Percentiles rank a stretch among this genome's conserved stretches.
phyloP scores from a whole-genome alignment of 2,888 invertebrate genomes.

The Andrena hattorfiana region DNA sequence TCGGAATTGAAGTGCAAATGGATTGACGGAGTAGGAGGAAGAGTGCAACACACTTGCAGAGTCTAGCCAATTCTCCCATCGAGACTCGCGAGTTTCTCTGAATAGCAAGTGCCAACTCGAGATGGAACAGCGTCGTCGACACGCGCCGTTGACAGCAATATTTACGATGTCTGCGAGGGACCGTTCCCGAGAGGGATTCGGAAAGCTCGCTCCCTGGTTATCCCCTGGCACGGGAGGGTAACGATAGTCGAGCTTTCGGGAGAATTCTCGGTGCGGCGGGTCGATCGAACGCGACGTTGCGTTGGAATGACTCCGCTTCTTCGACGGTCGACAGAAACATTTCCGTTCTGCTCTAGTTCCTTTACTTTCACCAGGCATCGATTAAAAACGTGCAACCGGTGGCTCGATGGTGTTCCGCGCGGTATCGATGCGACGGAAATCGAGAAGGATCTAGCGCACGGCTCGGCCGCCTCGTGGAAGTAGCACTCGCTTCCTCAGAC shows the following conservation, averaged over 20 bases:
- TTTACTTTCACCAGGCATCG: constrained; percentile 72
- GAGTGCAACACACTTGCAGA: not conserved
- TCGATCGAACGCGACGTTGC: constrained; percentile 46
- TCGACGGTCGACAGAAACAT: constrained; percentile 57
- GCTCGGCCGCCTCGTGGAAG: not conserved
- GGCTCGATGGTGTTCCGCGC: constrained; percentile 11
- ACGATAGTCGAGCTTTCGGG: too few relatives aligned
- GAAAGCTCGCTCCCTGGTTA: not conserved
- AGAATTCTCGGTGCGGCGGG: constrained; percentile 28
- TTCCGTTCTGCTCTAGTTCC: constrained; percentile 77
- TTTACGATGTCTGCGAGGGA: constrained; percentile 10
- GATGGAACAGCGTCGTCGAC: constrained; percentile 23
- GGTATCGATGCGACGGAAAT: constrained; percentile 44
- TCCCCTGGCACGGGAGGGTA: not conserved
- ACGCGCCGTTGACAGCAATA: constrained; percentile 30
- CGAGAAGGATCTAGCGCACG: not conserved
- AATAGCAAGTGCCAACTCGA: constrained; percentile 17
- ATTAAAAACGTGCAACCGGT: constrained; percentile 51
- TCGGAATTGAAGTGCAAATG: not conserved
- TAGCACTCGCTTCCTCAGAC: not conserved
- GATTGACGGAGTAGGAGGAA: not conserved
- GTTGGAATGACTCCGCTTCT: constrained; percentile 24
- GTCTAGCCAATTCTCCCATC: not conserved
- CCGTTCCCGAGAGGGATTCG: not conserved
- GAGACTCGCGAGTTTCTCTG: not conserved